Conservation (phyloP, 2,113 vertebrate genomes). For the Ophiodon elongatus region DNA sequence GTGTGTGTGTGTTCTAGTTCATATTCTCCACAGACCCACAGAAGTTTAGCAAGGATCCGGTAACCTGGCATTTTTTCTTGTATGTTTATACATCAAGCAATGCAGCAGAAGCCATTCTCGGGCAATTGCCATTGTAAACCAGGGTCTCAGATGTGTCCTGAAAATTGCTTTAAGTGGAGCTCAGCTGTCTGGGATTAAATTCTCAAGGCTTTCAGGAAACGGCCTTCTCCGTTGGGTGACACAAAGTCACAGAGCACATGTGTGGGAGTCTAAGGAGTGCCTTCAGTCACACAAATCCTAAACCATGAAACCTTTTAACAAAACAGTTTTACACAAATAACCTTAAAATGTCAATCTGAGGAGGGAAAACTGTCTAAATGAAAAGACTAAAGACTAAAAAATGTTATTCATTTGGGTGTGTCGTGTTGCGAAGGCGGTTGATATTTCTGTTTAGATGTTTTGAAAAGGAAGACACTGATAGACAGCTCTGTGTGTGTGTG, state of each 20-base stretch:
- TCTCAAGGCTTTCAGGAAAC: conserved; percentile 20
- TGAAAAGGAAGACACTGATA: conserved; percentile 3
- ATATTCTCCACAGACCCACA: background rate
- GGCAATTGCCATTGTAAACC: conserved; percentile 1
- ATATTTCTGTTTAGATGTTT: conserved; percentile 23
- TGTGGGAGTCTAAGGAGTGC: conserved; percentile 46
- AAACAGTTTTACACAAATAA: background rate
- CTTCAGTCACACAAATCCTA: conserved; percentile 19
- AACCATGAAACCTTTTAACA: background rate
- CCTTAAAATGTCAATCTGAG: background rate
- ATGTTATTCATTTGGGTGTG: background rate
- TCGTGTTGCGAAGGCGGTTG: background rate
- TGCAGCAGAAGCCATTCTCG: background rate
- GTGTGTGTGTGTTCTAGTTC: background rate
- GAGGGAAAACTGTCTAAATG: background rate
- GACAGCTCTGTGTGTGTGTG: background rate
- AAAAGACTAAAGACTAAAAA: background rate
- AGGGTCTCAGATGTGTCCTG: conserved; percentile 27
- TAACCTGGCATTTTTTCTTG: background rate
- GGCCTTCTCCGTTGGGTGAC: conserved; percentile 18
- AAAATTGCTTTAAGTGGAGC: conserved; percentile 27
- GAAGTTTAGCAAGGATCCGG: background rate
- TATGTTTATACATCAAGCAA: background rate
- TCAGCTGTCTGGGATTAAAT: conserved; percentile 56
- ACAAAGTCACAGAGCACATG: conserved; percentile 31